These are phyloP conservation scores for Felis catus DNA, from an alignment of 2,113 vertebrate species.

Conservation along the genomic window DNA sequence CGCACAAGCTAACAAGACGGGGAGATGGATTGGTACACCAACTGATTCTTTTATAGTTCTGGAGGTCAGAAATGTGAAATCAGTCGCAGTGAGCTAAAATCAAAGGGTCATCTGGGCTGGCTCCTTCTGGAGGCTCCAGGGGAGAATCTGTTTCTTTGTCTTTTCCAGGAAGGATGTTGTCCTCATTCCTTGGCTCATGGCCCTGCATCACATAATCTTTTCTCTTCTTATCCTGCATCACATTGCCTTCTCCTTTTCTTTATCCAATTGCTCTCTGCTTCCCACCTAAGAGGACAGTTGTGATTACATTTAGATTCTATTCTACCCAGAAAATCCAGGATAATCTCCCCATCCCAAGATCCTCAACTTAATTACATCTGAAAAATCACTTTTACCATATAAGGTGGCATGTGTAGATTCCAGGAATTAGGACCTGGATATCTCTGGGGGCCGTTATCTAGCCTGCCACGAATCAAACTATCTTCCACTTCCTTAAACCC, in stretches of 20 bases:
- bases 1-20: background rate
- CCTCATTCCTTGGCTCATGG: background rate
- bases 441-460: background rate
- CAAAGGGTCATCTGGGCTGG: background rate
- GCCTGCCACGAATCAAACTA: background rate
- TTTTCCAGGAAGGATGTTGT: background rate
- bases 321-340: background rate
- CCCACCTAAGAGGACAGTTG: background rate
- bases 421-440: background rate
- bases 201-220: background rate
- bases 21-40: background rate
- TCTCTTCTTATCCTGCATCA: background rate
- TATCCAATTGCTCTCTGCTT: background rate
- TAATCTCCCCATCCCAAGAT: background rate
- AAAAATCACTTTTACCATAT: background rate
- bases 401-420: background rate
- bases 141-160: background rate
- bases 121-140: background rate
- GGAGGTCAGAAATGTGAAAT: background rate
- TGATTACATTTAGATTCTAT: background rate
- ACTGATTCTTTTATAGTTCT: background rate
- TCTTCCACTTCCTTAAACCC: background rate
- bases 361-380: slow-evolving; percentile 34
- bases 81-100: background rate
- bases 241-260: background rate